phyloP scores from a whole-genome alignment of 1,140 invertebrate species.

The Drosophila bocki region DNA sequence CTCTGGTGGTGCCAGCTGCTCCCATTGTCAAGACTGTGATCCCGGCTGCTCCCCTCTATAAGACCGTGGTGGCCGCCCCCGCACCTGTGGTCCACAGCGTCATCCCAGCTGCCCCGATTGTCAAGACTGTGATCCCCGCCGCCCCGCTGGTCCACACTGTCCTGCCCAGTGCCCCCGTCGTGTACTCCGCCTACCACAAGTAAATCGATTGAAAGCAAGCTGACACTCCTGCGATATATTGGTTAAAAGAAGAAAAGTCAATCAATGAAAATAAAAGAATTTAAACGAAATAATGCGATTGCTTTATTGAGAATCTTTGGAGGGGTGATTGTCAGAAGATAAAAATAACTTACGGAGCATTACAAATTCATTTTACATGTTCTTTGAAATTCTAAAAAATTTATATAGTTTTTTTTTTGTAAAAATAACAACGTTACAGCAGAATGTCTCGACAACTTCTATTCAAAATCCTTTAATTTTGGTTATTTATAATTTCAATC shows the following conservation, averaged over 20 bases:
- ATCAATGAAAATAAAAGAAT: slow-evolving; percentile 4
- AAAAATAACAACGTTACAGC: too few species aligned
- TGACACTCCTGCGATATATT: slow-evolving; percentile 10
- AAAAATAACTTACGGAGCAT: neutral
- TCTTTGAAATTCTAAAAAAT: neutral
- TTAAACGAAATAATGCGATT: neutral
- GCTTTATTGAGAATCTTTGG: neutral
- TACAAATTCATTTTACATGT: neutral
- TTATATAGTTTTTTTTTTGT: too few species aligned
- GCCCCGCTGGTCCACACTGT: slow-evolving; percentile 54
- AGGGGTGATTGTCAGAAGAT: neutral
- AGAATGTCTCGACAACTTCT: too few species aligned
- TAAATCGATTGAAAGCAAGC: slow-evolving; percentile 44
- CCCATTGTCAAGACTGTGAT: slow-evolving; percentile 42
- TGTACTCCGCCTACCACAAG: slow-evolving; percentile 67
- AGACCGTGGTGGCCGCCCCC: slow-evolving; percentile 52
- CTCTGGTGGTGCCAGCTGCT: slow-evolving; percentile 55
- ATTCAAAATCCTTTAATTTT: too few species aligned
- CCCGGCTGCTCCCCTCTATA: slow-evolving; percentile 51
- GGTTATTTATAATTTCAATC: too few species aligned
- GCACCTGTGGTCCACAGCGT: slow-evolving; percentile 65
- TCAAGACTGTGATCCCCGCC: slow-evolving; percentile 64
- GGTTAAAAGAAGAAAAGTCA: neutral
- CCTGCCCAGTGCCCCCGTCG: slow-evolving; percentile 53
- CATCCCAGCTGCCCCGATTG: slow-evolving; percentile 48